A percentile compares a stretch with the other conserved stretches of the same genome.
Evolutionary conservation across 1,140 invertebrate species (phyloP).

Genomic region (Pachyrhynchus sulphureomaculatus): DNA sequence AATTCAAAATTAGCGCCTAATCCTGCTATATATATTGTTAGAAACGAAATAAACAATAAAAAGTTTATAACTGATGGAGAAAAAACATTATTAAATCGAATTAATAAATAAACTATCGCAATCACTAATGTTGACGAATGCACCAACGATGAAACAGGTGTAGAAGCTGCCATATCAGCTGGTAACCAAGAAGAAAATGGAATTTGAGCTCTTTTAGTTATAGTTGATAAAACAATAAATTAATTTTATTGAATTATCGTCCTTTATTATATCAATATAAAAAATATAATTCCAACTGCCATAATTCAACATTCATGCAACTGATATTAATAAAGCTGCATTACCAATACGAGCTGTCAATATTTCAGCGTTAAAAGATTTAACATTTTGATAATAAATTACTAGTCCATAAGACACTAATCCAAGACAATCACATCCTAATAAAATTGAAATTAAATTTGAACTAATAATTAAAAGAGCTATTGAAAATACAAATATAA

Average conservation of each 20-base stretch:
- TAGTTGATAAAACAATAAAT: conserved; percentile 58
- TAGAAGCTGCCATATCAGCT: conserved; percentile 68
- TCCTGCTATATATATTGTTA: conserved; percentile 64
- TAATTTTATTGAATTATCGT: conserved; percentile 45
- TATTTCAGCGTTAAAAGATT: conserved; percentile 62
- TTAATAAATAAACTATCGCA: conserved; percentile 69
- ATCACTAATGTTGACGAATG: conserved; percentile 76
- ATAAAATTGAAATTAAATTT: conserved; percentile 67
- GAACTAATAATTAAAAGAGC: conserved; percentile 66
- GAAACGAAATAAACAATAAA: conserved; percentile 51
- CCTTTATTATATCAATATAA: conserved; percentile 54
- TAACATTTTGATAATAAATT: conserved; percentile 64
- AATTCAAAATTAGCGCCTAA: conserved; percentile 61
- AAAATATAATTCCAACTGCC: conserved; percentile 54
- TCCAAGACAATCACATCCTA: conserved; percentile 69
- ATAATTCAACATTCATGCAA: conserved; percentile 59
- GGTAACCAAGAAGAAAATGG: conserved; percentile 71
- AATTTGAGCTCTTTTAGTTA: conserved; percentile 75
- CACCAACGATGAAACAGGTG: conserved; percentile 69
- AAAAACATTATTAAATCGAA: conserved; percentile 60
- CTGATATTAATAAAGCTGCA: conserved; percentile 58
- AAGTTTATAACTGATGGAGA: conserved; percentile 46
- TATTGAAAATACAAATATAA: conserved; percentile 68
- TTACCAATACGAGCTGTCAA: conserved; percentile 64
- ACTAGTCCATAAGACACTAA: conserved; percentile 67